Evolutionary conservation across 2,797 vertebrate genomes (phyloP), one percentile per base, ranked within the genome.

Genomic region (Heteromormyrus szaboi): DNA sequence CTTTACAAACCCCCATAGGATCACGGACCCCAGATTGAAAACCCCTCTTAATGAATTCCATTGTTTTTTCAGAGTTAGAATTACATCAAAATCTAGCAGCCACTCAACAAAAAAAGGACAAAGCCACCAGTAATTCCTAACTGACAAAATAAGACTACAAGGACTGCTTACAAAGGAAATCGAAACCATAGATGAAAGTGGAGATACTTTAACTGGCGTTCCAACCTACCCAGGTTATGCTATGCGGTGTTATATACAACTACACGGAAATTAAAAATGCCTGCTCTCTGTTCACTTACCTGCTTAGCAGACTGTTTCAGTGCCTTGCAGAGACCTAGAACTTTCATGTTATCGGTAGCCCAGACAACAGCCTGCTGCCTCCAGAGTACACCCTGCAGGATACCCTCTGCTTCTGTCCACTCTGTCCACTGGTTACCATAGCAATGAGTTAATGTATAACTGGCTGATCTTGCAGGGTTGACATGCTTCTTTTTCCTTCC

Each of bases 391-490:
- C 46, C 33, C 85, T 37, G 85, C 17, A 59, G 53, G 53, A 41
- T 86, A 86, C 85, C 50, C 54, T n/a, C 51, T 41, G 85, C 85
- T 86, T 51, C 48, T 59, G 53, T 86, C 85, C 85, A 86, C 85
- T 86, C 17, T 86, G 68, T 37, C 68, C 33, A 41, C 6, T 76
- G 53, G 85, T 86, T 86, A 37, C 85, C 85, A 86, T 37, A 86
- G 85, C 33, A 59, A 86, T 12, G 29, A 59, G 85, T 86, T 33
- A 86, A 14, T 25, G 50, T 54, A 54, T 86, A 53, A 86, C 85
- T 62, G 85, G 51, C 33, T 56, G 53, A 86, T 41, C 29, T 41
- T 7, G 17, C 25, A 17, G 14, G 51, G 53, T 8, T 19, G 7
- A 62, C 37, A 9, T 86, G 51, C 33, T 41, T 86, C 33, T 86